Evolutionary conservation across 2,888 invertebrate species (phyloP), one percentile per base, ranked within the genome.

Genomic region (Oeneis ivallda): DNA sequence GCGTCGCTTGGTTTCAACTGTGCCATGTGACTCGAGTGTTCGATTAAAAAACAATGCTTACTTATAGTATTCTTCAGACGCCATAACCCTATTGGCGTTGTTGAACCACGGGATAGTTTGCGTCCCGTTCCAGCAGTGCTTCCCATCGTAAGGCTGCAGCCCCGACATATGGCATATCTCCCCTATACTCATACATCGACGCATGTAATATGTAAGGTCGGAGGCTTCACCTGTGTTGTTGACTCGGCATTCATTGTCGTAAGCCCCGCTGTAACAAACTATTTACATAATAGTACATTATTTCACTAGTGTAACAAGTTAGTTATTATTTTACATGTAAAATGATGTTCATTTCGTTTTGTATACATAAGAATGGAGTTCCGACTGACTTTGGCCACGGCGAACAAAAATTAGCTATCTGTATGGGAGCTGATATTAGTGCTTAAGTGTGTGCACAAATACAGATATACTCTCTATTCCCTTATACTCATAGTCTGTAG

Each of bases 41-140:
- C n/a, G n/a, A 34, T 5, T 19, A 37, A 47, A 50, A 59, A 3
- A 6, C 10, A 49, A 63, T 47, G 80, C 93, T 92, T 78, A 94
- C 95, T 93, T 94, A 78, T 94, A 95, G 81, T 94, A 95, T 75
- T 95, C 94, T 75, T 95, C 94, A 1, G 94, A 92, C 1, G 95
- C 94, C 32, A 95, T 79, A 8, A 86, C 82, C 54, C 95, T 87
- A 0, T 86, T 92, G 4, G 93, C 85, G 50, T 94, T 87, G 0
- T 83, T 79, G 60, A 93, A 93, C 79, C 95, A 90, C 0, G 92
- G 91, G 0, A 90, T 74, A 0, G 69, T 70, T 17, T 80, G 71
- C 7, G 53, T 63, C 5, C 74, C 82, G 61, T 91, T 81, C 67
- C 77, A 74, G 73, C 95, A 95, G 67, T 85, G 82, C 0, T 78